Evolutionary conservation across 2,113 vertebrate genomes (phyloP), one percentile per base, ranked within the genome.

Genomic region (Carettochelys insculpta): DNA sequence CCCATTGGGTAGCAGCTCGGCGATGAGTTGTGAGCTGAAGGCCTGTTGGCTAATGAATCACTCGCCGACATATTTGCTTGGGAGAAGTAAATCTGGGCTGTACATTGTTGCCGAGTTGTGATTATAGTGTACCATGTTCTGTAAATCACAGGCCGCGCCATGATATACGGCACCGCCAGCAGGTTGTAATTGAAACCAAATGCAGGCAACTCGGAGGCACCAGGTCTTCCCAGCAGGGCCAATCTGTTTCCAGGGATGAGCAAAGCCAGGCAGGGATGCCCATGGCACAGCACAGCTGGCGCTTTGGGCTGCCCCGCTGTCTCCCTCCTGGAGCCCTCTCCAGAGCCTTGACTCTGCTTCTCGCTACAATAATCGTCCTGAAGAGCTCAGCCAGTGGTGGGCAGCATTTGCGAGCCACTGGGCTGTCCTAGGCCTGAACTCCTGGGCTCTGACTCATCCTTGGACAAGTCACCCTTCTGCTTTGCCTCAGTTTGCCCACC

Each of bases 81-180:
- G 76, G 43, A 51, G 77, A 80, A 78, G n/a, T 77, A 87, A 86
- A 91, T 87, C 90, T 91, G 85, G 77, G 83, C 34, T 51, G 56
- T 83, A 75, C 90, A 83, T 87, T 50, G 88, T 82, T 77, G 75
- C 68, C 48, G 83, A 86, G 83, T 90, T 90, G 89, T 90, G 89
- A 86, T 90, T 90, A 86, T 90, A 86, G 82, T 90, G 89, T 90
- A 68, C 71, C 89, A 77, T 6, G 83, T 79, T 90, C 83, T 82
- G 89, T 90, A 90, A 90, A 90, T 90, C 89, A 82, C 19, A 5
- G 47, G 38, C 78, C 34, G 83, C 47, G 79, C 83, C 47, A 41
- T 90, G 89, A 90, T 90, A 82, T 86, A 90, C 12, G 20, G 89
- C 54, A 4, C 47, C 17, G 8, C 5, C 17, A 27, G 31, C n/a